phyloP scores from a whole-genome alignment of 1,140 invertebrate species.

The Psilanteris sp. region DNA sequence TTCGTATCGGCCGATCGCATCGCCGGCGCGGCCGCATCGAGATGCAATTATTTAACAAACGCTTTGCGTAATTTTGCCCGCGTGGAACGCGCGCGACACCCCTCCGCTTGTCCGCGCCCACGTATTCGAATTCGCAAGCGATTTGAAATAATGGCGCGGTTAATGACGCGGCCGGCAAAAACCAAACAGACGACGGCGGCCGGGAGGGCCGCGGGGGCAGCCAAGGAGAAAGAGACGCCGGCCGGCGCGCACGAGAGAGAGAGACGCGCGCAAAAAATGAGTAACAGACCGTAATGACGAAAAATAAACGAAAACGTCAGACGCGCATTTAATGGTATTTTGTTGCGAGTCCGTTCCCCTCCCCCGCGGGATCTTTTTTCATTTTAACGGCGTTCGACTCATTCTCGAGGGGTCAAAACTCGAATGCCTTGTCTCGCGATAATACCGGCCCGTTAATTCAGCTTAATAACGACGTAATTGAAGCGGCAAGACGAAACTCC shows the following conservation, averaged over 20 bases:
- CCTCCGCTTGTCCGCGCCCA: slow-evolving; percentile 1
- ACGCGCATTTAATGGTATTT: slow-evolving; percentile 37
- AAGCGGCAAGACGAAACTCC: slow-evolving; percentile 56
- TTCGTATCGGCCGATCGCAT: slow-evolving; percentile 32
- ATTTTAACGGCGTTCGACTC: slow-evolving; percentile 23
- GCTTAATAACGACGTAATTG: slow-evolving; percentile 65
- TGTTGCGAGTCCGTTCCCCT: slow-evolving; percentile 16
- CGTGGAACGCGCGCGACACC: too few species aligned
- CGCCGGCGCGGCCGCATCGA: slow-evolving; percentile 6
- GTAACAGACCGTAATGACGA: slow-evolving; percentile 4
- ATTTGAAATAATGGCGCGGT: slow-evolving; percentile 10
- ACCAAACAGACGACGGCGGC: too few species aligned
- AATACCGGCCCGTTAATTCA: slow-evolving; percentile 63
- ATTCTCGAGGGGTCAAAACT: slow-evolving; percentile 58
- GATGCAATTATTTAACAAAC: slow-evolving; percentile 33
- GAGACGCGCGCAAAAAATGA: too few species aligned
- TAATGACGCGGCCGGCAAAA: slow-evolving; percentile 34
- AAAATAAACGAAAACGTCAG: background rate
- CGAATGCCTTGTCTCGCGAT: slow-evolving; percentile 59
- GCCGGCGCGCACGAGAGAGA: too few species aligned
- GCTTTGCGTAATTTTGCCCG: slow-evolving; percentile 10
- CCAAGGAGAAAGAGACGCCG: too few species aligned
- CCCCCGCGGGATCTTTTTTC: background rate
- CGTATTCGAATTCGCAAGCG: slow-evolving; percentile 8
- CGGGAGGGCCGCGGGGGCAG: too few species aligned